Evolutionary conservation across 2,797 vertebrate genomes (phyloP).

Genomic region (Anableps anableps): DNA sequence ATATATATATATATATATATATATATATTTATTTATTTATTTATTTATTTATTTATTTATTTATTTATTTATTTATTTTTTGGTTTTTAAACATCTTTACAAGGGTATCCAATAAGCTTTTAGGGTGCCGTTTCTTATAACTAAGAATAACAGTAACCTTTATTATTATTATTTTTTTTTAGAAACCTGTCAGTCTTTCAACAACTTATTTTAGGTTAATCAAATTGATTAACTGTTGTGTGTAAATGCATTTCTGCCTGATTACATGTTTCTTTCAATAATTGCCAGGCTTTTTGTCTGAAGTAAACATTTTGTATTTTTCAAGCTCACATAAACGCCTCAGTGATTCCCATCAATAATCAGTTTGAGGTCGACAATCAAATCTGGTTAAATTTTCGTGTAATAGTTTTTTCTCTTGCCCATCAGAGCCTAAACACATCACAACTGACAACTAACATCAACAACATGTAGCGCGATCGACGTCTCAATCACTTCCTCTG

Average conservation of each 20-base stretch:
- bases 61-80: not conserved
- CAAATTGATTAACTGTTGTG: not conserved
- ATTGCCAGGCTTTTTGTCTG: constrained; percentile 11
- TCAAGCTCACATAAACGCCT: not conserved
- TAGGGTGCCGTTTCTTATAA: not conserved
- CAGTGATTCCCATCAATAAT: constrained; percentile 7
- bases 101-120: not conserved
- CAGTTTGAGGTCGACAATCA: constrained; percentile 7
- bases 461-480: constrained; percentile 6
- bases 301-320: constrained; percentile 13
- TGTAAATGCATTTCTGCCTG: constrained; percentile 6
- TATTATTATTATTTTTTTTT: not conserved
- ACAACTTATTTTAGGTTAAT: not conserved
- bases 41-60: too few relatives aligned
- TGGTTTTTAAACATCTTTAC: not conserved
- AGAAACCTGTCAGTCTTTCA: not conserved
- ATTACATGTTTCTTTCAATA: constrained; percentile 14
- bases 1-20: too few relatives aligned
- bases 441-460: constrained; percentile 13
- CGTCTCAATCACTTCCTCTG: constrained; percentile 5
- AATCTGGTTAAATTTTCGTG: not conserved
- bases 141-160: not conserved
- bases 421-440: not conserved
- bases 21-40: too few relatives aligned
- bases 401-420: not conserved